Base-by-base conservation (phyloP, 2,113 vertebrate genomes). In the Apistogramma diplotaenia region DNA sequence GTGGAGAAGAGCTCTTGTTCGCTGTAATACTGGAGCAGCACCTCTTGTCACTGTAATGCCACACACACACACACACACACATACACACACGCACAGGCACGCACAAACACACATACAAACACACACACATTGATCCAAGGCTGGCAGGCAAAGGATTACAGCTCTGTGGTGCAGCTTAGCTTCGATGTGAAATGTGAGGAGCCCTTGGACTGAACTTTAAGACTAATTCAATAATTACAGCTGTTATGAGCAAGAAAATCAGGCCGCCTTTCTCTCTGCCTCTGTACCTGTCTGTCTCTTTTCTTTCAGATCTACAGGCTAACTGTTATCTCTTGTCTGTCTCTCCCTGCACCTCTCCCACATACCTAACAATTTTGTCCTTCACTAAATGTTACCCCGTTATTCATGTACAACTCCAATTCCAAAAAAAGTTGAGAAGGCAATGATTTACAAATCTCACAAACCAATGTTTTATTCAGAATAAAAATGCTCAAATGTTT, bases 161-260 rank as follows among this genome's bases (percentile, higher is more conserved):
- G 56, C 84, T 89, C 82, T 78, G 56, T 79, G 78, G 81, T 86
- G 96, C 95, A 96, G 94, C 95, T 96, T 95, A 94, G 94, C 96
- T 95, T 94, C 93, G 92, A 96, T 95, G 95, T 95, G 98, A 98
- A 98, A 99, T 96, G 93, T 90, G 97, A 98, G 96, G 94, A 90
- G 90, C 83, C 82, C 97, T 95, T 84, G 89, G 95, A 95, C 94
- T 97, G 96, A 99, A 98, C 97, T 97, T 98, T 95, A 92, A 96
- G 96, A 93, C 96, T 97, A 98, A 98, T 99, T 98, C 96, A 98
- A 95, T 99, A 98, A 99, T 99, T 99, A 96, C 95, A 96, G 96
- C 96, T 96, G 93, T 96, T 87, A 23, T 58, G 62, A 81, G 76
- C 55, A 33, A 54, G 60, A 76, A 25, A 74, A 74, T 76, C 55